Evolutionary conservation across 2,888 invertebrate species (phyloP).

Genomic region (Drosophila borealis): DNA sequence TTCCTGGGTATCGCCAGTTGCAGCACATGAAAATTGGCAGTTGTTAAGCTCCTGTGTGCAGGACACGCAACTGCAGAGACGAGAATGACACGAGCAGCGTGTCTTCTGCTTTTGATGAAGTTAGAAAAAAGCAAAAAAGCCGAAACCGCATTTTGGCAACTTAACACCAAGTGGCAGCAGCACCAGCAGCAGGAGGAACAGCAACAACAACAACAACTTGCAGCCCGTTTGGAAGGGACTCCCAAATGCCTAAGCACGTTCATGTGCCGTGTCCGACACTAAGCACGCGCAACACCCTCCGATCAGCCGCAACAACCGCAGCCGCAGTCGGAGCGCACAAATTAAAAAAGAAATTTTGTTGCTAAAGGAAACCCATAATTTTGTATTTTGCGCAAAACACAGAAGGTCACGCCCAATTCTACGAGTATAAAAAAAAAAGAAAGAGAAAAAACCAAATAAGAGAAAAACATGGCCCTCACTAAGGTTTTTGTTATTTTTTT

Average conservation of each 20-base stretch:
- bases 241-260: slow-evolving; percentile 79
- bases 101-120: slow-evolving; percentile 28
- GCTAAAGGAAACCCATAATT: slow-evolving; percentile 72
- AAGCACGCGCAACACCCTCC: slow-evolving; percentile 71
- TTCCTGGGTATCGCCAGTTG: slow-evolving; percentile 56
- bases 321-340: slow-evolving; percentile 32
- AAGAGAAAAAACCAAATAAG: slow-evolving; percentile 13
- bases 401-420: slow-evolving; percentile 66
- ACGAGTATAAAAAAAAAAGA: slow-evolving; percentile 25
- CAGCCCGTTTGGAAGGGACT: slow-evolving; percentile 52
- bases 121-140: slow-evolving; percentile 46
- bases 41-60: slow-evolving; percentile 20
- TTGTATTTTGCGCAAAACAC: slow-evolving; percentile 75
- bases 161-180: slow-evolving; percentile 56
- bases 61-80: slow-evolving; percentile 66
- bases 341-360: slow-evolving; percentile 51
- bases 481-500: slow-evolving; percentile 13
- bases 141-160: slow-evolving; percentile 76
- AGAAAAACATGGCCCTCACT: slow-evolving; percentile 25
- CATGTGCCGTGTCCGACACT: slow-evolving; percentile 71
- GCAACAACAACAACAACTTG: slow-evolving; percentile 23
- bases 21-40: slow-evolving; percentile 74
- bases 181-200: neutral
- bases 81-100: slow-evolving; percentile 60
- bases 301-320: slow-evolving; percentile 7